These are phyloP conservation scores for Cancer borealis DNA, from an alignment of 2,888 invertebrate genomes.

Conservation along the genomic window DNA sequence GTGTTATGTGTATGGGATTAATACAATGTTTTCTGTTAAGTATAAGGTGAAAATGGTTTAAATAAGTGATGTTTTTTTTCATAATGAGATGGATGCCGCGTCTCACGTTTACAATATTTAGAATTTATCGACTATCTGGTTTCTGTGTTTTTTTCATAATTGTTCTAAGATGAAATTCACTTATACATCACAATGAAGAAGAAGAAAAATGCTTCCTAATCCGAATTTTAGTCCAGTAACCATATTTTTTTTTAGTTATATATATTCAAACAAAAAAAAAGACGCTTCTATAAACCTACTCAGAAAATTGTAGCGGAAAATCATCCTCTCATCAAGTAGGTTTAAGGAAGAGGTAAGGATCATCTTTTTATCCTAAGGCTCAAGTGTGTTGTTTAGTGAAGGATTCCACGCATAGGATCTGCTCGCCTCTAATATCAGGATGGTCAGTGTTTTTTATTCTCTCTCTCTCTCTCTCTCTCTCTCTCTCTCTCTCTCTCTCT, in stretches of 20 bases:
- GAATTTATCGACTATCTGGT: background rate
- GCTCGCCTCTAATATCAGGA: background rate
- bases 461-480: slow-evolving; percentile 27
- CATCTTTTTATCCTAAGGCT: background rate
- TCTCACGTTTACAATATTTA: background rate
- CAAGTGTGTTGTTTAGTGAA: slow-evolving; percentile 57
- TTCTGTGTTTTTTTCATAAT: background rate
- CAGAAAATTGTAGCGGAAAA: background rate
- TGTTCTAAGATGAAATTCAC: background rate
- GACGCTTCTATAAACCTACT: background rate
- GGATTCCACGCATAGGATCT: background rate
- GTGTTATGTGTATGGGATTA: too few species aligned
- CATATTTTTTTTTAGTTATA: background rate
- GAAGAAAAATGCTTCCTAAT: background rate
- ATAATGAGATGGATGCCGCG: background rate
- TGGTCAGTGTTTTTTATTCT: background rate
- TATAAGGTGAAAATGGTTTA: background rate
- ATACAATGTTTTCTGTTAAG: background rate
- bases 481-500: background rate
- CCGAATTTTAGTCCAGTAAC: background rate
- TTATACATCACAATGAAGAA: background rate
- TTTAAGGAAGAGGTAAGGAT: background rate
- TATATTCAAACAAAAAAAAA: background rate
- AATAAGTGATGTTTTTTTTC: background rate
- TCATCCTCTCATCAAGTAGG: background rate